Evolutionary conservation across 2,113 vertebrate species (phyloP).

Genomic region (Gadus macrocephalus): DNA sequence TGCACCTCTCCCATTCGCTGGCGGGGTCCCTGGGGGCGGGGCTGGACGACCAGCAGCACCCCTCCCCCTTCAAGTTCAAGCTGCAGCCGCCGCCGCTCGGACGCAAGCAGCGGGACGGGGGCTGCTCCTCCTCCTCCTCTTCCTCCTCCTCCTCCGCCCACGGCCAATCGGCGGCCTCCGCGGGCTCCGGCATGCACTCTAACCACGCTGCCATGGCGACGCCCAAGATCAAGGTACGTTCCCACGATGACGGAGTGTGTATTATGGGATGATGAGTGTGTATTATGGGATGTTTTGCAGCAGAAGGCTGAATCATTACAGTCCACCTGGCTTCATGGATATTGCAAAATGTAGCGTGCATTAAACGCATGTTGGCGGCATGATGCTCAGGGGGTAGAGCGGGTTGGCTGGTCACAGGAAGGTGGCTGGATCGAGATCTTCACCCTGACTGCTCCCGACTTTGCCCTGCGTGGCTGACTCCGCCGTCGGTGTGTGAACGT

Average conservation of each 20-base stretch:
- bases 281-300: too few relatives aligned
- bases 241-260: not conserved
- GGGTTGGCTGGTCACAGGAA: too few relatives aligned
- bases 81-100: constrained; percentile 86
- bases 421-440: too few relatives aligned
- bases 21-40: constrained; percentile 37
- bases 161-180: constrained; percentile 48
- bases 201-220: constrained; percentile 43
- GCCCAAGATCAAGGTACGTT: constrained; percentile 81
- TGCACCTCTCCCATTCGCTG: constrained; percentile 57
- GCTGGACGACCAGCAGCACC: constrained; percentile 47
- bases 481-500: too few relatives aligned
- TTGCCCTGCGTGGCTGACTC: too few relatives aligned
- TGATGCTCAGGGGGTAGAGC: too few relatives aligned
- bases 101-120: constrained; percentile 77
- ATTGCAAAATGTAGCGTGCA: too few relatives aligned
- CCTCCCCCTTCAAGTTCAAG: constrained; percentile 87
- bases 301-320: too few relatives aligned
- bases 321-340: too few relatives aligned
- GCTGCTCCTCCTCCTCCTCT: constrained; percentile 40
- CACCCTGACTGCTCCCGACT: too few relatives aligned
- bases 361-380: too few relatives aligned
- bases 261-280: too few relatives aligned
- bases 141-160: constrained; percentile 23
- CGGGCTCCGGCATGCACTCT: constrained; percentile 36